phyloP scores from a whole-genome alignment of 37 sponge, comb jelly and placozoan species.

The Bolinopsis microptera region DNA sequence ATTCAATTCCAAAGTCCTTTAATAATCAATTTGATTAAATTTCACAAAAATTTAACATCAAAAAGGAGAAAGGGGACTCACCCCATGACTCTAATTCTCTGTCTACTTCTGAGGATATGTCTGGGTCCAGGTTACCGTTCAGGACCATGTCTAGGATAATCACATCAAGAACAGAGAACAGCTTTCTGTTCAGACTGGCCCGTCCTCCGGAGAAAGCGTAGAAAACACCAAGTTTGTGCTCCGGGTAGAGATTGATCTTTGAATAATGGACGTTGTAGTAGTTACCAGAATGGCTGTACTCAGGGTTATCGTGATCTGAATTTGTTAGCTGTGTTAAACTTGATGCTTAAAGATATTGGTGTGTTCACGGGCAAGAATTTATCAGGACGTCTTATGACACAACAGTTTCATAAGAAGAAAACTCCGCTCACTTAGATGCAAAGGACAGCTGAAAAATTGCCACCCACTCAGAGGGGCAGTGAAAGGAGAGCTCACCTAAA shows the following conservation, averaged over 20 bases:
- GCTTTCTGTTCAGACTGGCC: neutral
- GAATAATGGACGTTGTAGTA: neutral
- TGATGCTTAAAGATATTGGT: no score
- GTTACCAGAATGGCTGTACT: slow-evolving; percentile 42
- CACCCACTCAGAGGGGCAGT: no score
- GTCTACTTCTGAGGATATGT: neutral
- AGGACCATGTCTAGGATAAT: neutral
- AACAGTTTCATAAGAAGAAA: no score
- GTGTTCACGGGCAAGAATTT: no score
- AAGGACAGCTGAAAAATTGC: no score
- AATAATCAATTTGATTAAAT: no score
- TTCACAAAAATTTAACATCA: neutral
- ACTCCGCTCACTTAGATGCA: no score
- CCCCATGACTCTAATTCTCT: neutral
- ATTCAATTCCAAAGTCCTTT: no score
- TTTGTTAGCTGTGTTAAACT: neutral
- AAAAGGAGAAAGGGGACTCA: no score
- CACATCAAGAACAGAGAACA: neutral
- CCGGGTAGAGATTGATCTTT: slow-evolving; percentile 26
- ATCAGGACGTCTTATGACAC: no score
- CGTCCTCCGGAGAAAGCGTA: slow-evolving; percentile 28
- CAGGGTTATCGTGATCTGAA: neutral
- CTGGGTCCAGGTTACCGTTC: neutral
- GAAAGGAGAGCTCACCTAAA: neutral
- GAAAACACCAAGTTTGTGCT: neutral